phyloP scores from a whole-genome alignment of 2,113 vertebrate genomes.

The Daboia siamensis region DNA sequence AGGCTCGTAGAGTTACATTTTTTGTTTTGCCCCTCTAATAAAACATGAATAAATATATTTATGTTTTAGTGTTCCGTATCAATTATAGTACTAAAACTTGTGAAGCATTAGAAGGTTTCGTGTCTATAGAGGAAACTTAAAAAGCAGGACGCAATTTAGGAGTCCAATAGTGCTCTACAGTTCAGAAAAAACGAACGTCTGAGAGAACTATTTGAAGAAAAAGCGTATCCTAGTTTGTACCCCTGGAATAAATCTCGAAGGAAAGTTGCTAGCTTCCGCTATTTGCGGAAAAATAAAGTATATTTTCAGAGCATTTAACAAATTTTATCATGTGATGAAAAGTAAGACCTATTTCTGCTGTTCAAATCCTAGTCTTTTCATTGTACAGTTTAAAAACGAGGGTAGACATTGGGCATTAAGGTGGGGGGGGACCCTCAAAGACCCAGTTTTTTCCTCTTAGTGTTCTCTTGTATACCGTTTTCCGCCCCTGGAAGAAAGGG shows the following conservation, averaged over 20 bases:
- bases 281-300: background rate
- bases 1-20: background rate
- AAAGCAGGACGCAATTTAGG: background rate
- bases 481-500: no score
- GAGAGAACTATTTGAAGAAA: background rate
- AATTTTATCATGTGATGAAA: no score
- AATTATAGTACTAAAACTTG: background rate
- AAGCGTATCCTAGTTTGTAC: background rate
- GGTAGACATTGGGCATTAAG: no score
- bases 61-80: background rate
- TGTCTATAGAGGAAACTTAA: background rate
- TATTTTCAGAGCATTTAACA: no score
- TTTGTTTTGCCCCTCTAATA: background rate
- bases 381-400: no score
- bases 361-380: no score
- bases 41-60: background rate
- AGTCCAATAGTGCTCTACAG: background rate
- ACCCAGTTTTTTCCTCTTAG: no score
- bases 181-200: background rate
- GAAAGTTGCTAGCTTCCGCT: background rate
- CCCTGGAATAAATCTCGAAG: background rate
- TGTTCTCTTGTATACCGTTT: no score
- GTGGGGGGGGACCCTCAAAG: no score
- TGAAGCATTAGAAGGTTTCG: background rate
- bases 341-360: no score